Base-by-base conservation (phyloP, 2,888 invertebrate species). In the Ennomos fuscantarius region DNA sequence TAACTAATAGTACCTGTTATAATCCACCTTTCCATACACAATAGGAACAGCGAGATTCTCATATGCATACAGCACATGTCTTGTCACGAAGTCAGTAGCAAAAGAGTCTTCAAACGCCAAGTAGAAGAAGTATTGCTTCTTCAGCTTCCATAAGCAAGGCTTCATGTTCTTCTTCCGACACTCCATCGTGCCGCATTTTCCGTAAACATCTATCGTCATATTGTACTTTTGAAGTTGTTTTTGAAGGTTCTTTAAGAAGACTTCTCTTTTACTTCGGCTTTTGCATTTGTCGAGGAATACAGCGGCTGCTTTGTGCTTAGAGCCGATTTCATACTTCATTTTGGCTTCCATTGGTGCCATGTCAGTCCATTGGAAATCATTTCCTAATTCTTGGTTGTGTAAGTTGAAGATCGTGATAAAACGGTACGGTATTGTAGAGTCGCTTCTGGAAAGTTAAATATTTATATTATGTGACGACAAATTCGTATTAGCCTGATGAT, bases 41-140 rank as follows among this genome's bases (percentile, higher is more conserved):
- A 95, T 92, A 0, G 95, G 95, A 3, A 95, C 86, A 9, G 94
- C 90, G 73, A 94, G 90, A 79, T 94, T 93, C 54, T 94, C 88
- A 65, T 91, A 86, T 0, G 86, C 87, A 65, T 88, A 84, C 74
- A 94, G 93, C 63, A 96, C 93, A 69, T 94, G 62, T 11, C 72
- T 65, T 0, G 86, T 86, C 0, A 88, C 62, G 62, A 71, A 89
- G 65, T 87, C 87, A 92, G 75, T 76, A 66, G 95, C 94, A 59
- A 95, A 86, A 9, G 95, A 95, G 78, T 96, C 96, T 80, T 96
- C 96, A 72, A 96, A 94, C 0, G 94, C 93, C 41, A 96, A 79
- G 70, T 96, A 96, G 76, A 96, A 96, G 74, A 94, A 95, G 77
- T 96, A 96, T 51, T 93, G 86, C 43, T 86, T 86, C 66, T 88